A percentile compares a stretch with the other conserved stretches of the same genome.
These are phyloP conservation scores for Myxocyprinus asiaticus DNA, from an alignment of 2,113 vertebrate genomes.

Conservation along the genomic window DNA sequence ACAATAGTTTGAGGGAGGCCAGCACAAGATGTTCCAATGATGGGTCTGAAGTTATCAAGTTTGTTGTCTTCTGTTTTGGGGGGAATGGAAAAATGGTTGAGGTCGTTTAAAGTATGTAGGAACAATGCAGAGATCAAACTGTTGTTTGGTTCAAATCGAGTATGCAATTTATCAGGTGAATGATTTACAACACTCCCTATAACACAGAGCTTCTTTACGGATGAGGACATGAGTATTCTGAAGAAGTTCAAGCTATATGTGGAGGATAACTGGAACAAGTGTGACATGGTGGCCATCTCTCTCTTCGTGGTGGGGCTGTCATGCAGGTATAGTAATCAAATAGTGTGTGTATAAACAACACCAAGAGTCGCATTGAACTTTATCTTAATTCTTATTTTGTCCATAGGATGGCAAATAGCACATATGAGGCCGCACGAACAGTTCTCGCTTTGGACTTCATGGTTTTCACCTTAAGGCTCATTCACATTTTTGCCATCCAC, in stretches of 20 bases:
- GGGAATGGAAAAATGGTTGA: too few relatives aligned
- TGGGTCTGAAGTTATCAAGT: too few relatives aligned
- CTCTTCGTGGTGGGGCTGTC: conserved; percentile 85
- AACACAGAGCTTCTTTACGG: conserved; percentile 88
- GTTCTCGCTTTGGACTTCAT: conserved; percentile 93
- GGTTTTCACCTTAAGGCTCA: conserved; percentile 92
- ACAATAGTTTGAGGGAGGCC: too few relatives aligned
- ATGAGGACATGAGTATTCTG: conserved; percentile 84
- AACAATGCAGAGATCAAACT: too few relatives aligned
- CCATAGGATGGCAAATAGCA: conserved; percentile 77
- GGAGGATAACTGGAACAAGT: conserved; percentile 96
- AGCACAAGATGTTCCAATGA: too few relatives aligned
- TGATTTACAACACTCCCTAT: background rate
- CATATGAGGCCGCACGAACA: conserved; percentile 86
- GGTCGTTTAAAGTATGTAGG: too few relatives aligned
- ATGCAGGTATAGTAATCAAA: conserved; percentile 78
- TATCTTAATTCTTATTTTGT: conserved; percentile 8
- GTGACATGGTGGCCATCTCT: conserved; percentile 89
- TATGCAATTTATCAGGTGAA: background rate
- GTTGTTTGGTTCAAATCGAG: background rate
- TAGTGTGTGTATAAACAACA: background rate
- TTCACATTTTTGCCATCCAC: conserved; percentile 94
- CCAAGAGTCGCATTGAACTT: background rate
- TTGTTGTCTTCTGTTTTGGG: too few relatives aligned
- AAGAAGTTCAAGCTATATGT: conserved; percentile 89